Percentiles rank a stretch among this genome's conserved stretches.
These are phyloP conservation scores for Oreohelix idahoensis DNA, from an alignment of 1,140 invertebrate genomes.

Conservation along the genomic window DNA sequence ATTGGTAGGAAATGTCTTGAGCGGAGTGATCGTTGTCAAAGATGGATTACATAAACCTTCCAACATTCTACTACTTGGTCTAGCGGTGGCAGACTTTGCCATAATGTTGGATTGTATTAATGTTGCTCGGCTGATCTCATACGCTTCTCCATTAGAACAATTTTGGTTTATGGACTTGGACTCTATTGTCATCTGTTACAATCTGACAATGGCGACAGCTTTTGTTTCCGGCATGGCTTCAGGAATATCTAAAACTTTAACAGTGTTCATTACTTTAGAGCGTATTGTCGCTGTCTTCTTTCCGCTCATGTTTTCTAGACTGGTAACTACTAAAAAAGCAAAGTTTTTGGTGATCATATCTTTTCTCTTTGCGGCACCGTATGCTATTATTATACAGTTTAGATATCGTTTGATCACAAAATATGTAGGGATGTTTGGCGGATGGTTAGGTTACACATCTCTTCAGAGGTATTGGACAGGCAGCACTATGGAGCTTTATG, in stretches of 20 bases:
- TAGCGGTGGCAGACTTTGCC: neutral
- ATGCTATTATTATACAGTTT: neutral
- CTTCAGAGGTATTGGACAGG: too few species aligned
- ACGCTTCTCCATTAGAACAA: neutral
- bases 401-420: neutral
- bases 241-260: neutral
- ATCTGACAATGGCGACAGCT: neutral
- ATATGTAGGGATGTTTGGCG: neutral
- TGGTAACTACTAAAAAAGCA: neutral
- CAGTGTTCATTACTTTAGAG: neutral
- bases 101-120: neutral
- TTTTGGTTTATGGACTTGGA: neutral
- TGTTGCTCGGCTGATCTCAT: neutral
- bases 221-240: neutral
- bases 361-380: neutral
- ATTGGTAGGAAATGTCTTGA: neutral
- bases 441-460: neutral
- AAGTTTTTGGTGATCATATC: neutral
- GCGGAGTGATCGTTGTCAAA: neutral
- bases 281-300: neutral
- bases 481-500: neutral
- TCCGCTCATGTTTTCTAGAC: neutral
- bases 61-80: neutral
- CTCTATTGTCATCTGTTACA: neutral
- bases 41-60: neutral